Evolutionary conservation across 2,113 vertebrate genomes (phyloP).

Genomic region (Thymallus thymallus): DNA sequence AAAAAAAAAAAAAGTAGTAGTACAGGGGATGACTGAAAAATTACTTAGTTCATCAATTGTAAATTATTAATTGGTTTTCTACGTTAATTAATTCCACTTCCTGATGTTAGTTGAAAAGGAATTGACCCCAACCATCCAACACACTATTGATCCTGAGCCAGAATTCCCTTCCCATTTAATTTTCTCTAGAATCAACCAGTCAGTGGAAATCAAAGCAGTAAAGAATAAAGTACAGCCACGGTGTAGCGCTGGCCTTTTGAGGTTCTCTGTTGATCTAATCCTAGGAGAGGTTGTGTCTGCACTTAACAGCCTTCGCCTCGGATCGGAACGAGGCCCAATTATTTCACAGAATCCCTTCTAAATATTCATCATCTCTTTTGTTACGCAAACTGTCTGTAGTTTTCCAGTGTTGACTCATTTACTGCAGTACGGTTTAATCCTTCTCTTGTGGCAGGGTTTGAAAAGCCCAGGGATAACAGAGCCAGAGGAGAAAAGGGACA

Average conservation of each 20-base stretch:
- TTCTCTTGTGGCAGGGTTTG: slow-evolving; percentile 61
- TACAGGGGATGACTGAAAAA: no score
- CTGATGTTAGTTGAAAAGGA: no score
- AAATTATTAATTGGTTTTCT: no score
- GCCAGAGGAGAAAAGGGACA: slow-evolving; percentile 40
- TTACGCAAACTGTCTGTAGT: slow-evolving; percentile 65
- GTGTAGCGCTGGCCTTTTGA: slow-evolving; percentile 10
- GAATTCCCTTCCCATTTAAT: no score
- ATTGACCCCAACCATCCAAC: no score
- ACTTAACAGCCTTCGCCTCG: slow-evolving; percentile 39
- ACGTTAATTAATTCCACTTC: no score
- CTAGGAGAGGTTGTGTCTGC: slow-evolving; percentile 36
- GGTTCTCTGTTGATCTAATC: slow-evolving; percentile 23
- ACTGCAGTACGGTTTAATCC: slow-evolving; percentile 68
- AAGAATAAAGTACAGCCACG: background rate
- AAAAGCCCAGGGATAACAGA: slow-evolving; percentile 48
- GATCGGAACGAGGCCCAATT: slow-evolving; percentile 63
- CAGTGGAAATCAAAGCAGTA: no score
- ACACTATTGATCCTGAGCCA: no score
- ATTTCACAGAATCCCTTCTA: slow-evolving; percentile 66
- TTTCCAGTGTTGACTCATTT: slow-evolving; percentile 62
- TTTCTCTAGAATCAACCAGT: no score
- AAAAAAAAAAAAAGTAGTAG: no score
- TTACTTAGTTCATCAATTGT: no score
- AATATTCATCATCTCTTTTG: slow-evolving; percentile 71